Conservation (phyloP, 1,140 invertebrate genomes). For the Latrodectus geometricus region DNA sequence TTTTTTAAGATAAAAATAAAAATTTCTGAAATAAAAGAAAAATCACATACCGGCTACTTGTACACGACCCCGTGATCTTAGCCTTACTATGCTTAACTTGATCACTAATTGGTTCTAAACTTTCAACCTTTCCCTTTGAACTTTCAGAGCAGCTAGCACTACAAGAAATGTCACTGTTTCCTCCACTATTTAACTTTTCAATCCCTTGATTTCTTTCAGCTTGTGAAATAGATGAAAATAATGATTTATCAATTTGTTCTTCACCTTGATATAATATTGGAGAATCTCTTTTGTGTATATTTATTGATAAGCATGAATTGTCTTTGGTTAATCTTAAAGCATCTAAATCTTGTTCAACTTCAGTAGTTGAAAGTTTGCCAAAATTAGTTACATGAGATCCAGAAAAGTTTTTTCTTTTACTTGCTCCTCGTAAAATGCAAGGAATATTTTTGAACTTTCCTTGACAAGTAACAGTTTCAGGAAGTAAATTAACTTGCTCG, state of each 20-base stretch:
- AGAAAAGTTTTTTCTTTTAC: conserved; percentile 44
- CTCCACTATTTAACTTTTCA: conserved; percentile 35
- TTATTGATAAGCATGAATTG: not conserved
- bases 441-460: conserved; percentile 54
- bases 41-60: conserved; percentile 75
- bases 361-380: conserved; percentile 35
- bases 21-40: not conserved
- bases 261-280: conserved; percentile 10
- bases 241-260: conserved; percentile 18
- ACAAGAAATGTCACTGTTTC: not conserved
- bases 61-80: conserved; percentile 80
- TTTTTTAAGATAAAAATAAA: too few relatives aligned
- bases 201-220: conserved; percentile 32
- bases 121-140: conserved; percentile 18
- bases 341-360: conserved; percentile 53
- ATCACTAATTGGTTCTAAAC: conserved; percentile 62
- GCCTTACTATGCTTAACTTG: conserved; percentile 65
- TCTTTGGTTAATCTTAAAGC: conserved; percentile 40
- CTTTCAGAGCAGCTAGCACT: conserved; percentile 27
- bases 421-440: conserved; percentile 38
- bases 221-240: conserved; percentile 40
- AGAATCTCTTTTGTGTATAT: conserved; percentile 21
- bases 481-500: conserved; percentile 36
- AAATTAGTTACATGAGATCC: conserved; percentile 37
- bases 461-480: conserved; percentile 43